Base-by-base conservation (phyloP, 2,888 invertebrate genomes). In the Scaptomyza caliginosa region DNA sequence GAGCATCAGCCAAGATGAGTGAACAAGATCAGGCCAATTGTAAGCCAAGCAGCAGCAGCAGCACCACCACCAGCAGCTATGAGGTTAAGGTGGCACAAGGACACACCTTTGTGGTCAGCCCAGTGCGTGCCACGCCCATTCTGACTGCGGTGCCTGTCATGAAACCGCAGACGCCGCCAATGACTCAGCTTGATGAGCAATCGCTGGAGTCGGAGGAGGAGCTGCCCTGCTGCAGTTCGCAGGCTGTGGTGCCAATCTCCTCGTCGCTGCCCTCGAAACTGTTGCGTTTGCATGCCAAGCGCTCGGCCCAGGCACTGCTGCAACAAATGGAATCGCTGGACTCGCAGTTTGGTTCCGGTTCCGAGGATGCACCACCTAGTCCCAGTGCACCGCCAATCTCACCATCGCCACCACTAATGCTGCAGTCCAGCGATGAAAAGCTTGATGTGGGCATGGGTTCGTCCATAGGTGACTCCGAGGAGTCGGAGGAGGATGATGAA, bases 401-500 rank as follows among this genome's bases (percentile, higher is more conserved):
- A 3, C 45, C 43, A 64, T 79, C 88, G 16, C 81, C 87, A 21
- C 77, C 88, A 11, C 28, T 11, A 10, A 4, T 32, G 4, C 60
- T 76, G 7, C 13, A 55, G 0, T 73, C 77, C 11, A 78, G 69
- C 48, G 83, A 77, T 21, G 88, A 89, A 10, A 87, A 87, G 46
- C 67, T 90, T 39, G 89, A 87, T 32, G 86, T 88, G 13, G 89
- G 89, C 55, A 89, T 90, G 87, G 89, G 88, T 5, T 86, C 89
- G 0, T 88, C 90, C 11, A 89, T 90, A 13, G 88, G 85, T 1
- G 88, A 89, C 23, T 89, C 90, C 0, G 89, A 86, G 62, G 90
- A 90, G 43, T 91, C 91, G 0, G 92, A 91, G 60, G 91, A 91
- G 62, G 90, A 91, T 39, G 91, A 91, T 67, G 91, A 92, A 46